Percentiles rank a stretch among this genome's conserved stretches.
phyloP scores from a whole-genome alignment of 2,888 invertebrate species.

The Nemoura dubitans region DNA sequence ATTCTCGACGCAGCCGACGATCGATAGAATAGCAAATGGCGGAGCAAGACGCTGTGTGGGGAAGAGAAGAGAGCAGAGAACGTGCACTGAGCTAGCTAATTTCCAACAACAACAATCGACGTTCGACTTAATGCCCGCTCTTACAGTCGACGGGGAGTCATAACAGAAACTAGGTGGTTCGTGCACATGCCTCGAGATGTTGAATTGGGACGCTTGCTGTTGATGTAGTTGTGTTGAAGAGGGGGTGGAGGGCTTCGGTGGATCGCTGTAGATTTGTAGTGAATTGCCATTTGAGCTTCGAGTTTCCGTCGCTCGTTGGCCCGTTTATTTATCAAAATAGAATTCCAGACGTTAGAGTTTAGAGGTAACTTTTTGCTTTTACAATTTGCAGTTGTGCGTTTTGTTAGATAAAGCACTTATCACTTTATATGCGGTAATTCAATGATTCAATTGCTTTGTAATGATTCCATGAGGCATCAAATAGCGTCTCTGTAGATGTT shows the following conservation, averaged over 20 bases:
- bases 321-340: neutral
- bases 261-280: neutral
- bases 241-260: neutral
- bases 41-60: neutral
- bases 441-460: too few species aligned
- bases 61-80: neutral
- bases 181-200: neutral
- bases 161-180: neutral
- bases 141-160: neutral
- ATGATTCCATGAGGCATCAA: too few species aligned
- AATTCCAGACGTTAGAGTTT: neutral
- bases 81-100: neutral
- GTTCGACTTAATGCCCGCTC: neutral
- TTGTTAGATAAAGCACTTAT: too few species aligned
- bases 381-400: too few species aligned
- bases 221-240: neutral
- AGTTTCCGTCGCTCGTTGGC: neutral
- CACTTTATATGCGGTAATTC: too few species aligned
- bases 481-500: too few species aligned
- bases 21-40: conserved; percentile 26
- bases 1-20: conserved; percentile 20
- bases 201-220: neutral
- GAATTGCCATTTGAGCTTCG: neutral
- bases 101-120: neutral
- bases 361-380: too few species aligned